A percentile compares a stretch with the other conserved stretches of the same genome.
These are phyloP conservation scores for Mirza zaza DNA, from an alignment of 2,113 vertebrate genomes.

Conservation along the genomic window DNA sequence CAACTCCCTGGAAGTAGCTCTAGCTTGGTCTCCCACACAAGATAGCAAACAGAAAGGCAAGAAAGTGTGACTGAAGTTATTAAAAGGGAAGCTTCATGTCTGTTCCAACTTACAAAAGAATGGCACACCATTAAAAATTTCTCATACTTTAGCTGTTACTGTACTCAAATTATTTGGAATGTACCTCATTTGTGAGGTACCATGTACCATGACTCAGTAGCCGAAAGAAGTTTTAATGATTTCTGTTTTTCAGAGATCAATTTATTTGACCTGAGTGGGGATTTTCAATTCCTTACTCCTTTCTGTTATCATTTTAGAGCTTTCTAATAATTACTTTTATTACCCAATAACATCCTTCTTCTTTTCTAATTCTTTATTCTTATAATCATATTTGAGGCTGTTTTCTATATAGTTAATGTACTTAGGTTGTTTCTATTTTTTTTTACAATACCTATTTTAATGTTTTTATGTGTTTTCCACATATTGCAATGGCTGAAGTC, in stretches of 20 bases:
- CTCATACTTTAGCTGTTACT: neutral
- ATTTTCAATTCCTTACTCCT: neutral
- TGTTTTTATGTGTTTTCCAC: neutral
- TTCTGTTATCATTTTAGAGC: neutral
- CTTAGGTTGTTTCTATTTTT: neutral
- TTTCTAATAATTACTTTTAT: slow-evolving; percentile 8
- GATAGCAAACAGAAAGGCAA: neutral
- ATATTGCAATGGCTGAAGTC: neutral
- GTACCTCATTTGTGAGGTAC: neutral
- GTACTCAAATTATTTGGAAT: neutral
- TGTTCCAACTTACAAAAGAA: neutral
- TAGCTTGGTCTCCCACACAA: slow-evolving; percentile 15
- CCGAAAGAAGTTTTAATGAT: neutral
- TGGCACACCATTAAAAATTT: neutral
- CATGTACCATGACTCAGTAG: neutral
- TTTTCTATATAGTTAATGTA: neutral
- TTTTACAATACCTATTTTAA: neutral
- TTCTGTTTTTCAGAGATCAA: neutral
- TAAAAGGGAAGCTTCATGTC: neutral
- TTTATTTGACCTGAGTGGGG: neutral
- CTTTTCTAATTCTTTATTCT: neutral
- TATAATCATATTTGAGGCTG: neutral
- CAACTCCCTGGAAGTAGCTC: neutral
- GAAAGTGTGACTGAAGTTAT: neutral
- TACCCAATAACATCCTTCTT: neutral